These are phyloP conservation scores for Mastomys coucha DNA, from an alignment of 2,113 vertebrate genomes.

Conservation along the genomic window DNA sequence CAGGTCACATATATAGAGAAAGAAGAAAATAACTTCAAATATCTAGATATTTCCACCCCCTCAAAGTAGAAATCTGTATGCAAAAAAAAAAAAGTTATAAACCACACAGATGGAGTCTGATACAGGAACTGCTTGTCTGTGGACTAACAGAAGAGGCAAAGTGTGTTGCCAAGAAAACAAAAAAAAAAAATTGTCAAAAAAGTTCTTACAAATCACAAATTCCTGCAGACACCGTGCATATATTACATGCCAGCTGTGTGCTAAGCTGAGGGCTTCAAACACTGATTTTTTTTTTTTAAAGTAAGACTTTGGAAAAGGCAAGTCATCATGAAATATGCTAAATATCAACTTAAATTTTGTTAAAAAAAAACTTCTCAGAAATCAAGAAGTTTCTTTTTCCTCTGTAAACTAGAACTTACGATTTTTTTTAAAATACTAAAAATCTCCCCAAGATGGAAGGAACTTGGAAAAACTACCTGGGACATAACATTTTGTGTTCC, in stretches of 20 bases:
- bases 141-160: background rate
- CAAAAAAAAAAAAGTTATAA: background rate
- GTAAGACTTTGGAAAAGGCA: conserved; percentile 7
- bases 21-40: background rate
- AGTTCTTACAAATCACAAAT: background rate
- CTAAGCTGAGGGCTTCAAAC: background rate
- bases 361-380: background rate
- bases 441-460: background rate
- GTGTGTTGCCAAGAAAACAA: conserved; percentile 2
- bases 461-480: background rate
- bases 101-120: background rate
- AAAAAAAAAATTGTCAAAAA: background rate
- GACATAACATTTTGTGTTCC: background rate
- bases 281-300: background rate
- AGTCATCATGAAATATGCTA: background rate
- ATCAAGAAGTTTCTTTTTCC: background rate
- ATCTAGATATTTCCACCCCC: background rate
- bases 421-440: background rate
- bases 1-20: background rate
- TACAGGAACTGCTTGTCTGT: background rate
- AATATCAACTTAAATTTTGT: background rate
- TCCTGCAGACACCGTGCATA: too few relatives aligned
- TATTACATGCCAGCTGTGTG: background rate
- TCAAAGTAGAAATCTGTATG: conserved; percentile 13
- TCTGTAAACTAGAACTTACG: background rate